These are phyloP conservation scores for Peromyscus californicus DNA, from an alignment of 2,113 vertebrate species.

Conservation along the genomic window DNA sequence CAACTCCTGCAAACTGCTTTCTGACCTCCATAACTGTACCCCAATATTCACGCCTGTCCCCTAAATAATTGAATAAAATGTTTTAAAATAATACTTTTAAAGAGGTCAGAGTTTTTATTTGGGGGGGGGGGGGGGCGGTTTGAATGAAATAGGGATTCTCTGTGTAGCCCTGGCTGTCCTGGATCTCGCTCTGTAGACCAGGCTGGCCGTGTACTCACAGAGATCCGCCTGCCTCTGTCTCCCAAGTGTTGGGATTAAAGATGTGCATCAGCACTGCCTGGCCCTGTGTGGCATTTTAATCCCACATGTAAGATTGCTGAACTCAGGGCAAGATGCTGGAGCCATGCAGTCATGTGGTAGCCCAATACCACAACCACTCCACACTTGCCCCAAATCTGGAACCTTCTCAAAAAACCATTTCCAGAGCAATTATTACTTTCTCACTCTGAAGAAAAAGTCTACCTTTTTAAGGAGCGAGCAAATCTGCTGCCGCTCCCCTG, in stretches of 20 bases:
- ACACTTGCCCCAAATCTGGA: background rate
- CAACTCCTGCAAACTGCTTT: background rate
- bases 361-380: background rate
- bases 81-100: background rate
- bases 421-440: slow-evolving; percentile 7
- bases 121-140: no score
- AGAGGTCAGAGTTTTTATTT: slow-evolving; percentile 6
- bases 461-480: slow-evolving; percentile 96
- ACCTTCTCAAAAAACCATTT: slow-evolving; percentile 3
- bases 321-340: background rate
- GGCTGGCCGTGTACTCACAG: background rate
- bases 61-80: background rate
- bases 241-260: background rate
- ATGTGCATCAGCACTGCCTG: background rate
- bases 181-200: background rate
- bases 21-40: background rate
- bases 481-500: slow-evolving; percentile 93
- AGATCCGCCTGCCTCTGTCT: background rate
- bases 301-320: background rate
- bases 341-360: background rate
- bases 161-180: background rate
- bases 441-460: slow-evolving; percentile 19
- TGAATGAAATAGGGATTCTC: background rate
- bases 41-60: background rate
- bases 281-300: background rate